Evolutionary conservation across 1,140 invertebrate genomes (phyloP).

Genomic region (Pseudobourletiella spinata): DNA sequence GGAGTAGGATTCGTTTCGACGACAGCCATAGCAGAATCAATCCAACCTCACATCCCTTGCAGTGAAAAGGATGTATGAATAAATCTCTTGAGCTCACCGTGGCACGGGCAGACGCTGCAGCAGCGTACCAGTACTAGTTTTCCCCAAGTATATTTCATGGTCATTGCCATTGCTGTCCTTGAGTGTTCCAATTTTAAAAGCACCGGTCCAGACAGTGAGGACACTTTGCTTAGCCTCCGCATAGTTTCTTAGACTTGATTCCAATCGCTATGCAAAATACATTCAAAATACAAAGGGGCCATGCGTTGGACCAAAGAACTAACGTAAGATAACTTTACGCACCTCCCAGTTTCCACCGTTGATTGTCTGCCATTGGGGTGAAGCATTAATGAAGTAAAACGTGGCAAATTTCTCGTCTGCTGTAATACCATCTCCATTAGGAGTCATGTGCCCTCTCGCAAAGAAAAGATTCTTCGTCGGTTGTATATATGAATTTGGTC

Average conservation of each 20-base stretch:
- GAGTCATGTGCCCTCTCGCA: conserved; percentile 56
- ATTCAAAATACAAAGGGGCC: neutral
- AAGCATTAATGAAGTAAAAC: conserved; percentile 55
- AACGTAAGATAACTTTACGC: neutral
- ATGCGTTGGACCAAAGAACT: no score
- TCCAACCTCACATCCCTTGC: no score
- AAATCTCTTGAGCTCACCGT: no score
- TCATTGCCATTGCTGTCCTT: conserved; percentile 20
- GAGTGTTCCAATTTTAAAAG: conserved; percentile 18
- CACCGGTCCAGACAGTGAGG: conserved; percentile 30
- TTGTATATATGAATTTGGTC: conserved; percentile 9
- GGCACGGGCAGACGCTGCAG: conserved; percentile 11
- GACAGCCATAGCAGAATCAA: no score
- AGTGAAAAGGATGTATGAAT: no score
- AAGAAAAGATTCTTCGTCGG: conserved; percentile 40
- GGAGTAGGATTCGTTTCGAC: no score
- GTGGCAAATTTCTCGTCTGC: conserved; percentile 53
- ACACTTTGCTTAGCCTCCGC: neutral
- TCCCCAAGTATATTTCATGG: conserved; percentile 24
- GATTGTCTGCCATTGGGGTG: conserved; percentile 56
- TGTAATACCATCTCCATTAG: conserved; percentile 56
- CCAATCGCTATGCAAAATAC: neutral
- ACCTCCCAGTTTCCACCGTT: conserved; percentile 56
- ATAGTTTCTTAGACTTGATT: conserved; percentile 1
- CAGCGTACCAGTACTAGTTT: conserved; percentile 2